Evolutionary conservation across 2,888 invertebrate genomes (phyloP).

Genomic region (Lobophora halterata): DNA sequence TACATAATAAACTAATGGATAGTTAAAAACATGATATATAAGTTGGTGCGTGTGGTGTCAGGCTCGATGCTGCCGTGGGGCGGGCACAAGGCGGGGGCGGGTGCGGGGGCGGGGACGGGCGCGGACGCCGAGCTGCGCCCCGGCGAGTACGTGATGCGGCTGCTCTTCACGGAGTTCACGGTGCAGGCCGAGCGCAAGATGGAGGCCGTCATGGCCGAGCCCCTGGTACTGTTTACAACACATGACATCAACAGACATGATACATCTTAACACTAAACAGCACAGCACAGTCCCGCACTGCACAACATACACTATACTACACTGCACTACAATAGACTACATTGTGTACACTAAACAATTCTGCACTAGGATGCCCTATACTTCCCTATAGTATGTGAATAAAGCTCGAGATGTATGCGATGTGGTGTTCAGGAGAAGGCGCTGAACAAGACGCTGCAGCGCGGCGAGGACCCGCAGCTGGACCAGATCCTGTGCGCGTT

Average conservation of each 20-base stretch:
- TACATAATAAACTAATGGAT: slow-evolving; percentile 3
- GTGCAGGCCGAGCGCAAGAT: slow-evolving; percentile 97
- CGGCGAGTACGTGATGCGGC: slow-evolving; percentile 97
- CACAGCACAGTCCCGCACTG: no score
- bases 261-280: no score
- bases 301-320: no score
- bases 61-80: slow-evolving; percentile 92
- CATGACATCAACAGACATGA: no score
- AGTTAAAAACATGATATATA: not conserved
- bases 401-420: not conserved
- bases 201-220: slow-evolving; percentile 95
- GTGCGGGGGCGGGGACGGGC: slow-evolving; percentile 72
- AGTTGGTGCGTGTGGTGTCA: no score
- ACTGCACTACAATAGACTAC: no score
- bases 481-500: slow-evolving; percentile 96
- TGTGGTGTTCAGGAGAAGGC: slow-evolving; percentile 87
- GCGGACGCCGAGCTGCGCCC: slow-evolving; percentile 87
- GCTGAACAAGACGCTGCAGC: slow-evolving; percentile 95
- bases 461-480: slow-evolving; percentile 97
- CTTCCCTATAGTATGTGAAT: no score
- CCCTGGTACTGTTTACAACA: no score
- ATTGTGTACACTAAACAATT: no score
- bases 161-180: slow-evolving; percentile 97
- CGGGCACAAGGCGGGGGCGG: slow-evolving; percentile 85
- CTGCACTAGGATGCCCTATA: no score